A percentile compares a stretch with the other conserved stretches of the same genome.
Evolutionary conservation across 2,797 vertebrate species (phyloP).

Genomic region (Gymnoscopelus microlampas): DNA sequence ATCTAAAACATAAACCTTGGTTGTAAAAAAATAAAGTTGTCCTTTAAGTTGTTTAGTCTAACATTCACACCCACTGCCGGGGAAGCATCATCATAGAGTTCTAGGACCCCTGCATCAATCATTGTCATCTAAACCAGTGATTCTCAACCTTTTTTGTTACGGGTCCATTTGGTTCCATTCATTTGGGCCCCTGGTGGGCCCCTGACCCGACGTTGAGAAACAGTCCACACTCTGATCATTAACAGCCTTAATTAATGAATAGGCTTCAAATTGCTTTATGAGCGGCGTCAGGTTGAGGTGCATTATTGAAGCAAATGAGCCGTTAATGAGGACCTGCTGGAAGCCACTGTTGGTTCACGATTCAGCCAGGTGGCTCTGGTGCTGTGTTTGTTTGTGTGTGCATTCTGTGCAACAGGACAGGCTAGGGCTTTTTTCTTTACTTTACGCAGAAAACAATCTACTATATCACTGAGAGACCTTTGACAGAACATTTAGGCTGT

Average conservation of each 20-base stretch:
- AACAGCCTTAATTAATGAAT: not conserved
- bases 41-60: conserved; percentile 7
- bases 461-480: too few species aligned
- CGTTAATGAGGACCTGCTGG: conserved; percentile 7
- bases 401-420: conserved; percentile 2
- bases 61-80: too few species aligned
- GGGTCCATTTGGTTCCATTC: too few species aligned
- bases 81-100: not conserved
- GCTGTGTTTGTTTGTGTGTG: conserved; percentile 6
- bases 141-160: too few species aligned
- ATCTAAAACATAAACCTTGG: too few species aligned
- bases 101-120: not conserved
- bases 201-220: not conserved
- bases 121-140: not conserved
- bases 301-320: conserved; percentile 5
- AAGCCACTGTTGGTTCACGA: conserved; percentile 7
- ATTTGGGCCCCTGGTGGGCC: not conserved
- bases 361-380: not conserved
- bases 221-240: not conserved
- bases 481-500: too few species aligned
- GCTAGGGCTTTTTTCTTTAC: not conserved
- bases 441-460: not conserved
- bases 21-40: too few species aligned
- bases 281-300: not conserved
- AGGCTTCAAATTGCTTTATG: not conserved